These are phyloP conservation scores for Ictalurus punctatus DNA, from an alignment of 2,113 vertebrate genomes.

Conservation along the genomic window DNA sequence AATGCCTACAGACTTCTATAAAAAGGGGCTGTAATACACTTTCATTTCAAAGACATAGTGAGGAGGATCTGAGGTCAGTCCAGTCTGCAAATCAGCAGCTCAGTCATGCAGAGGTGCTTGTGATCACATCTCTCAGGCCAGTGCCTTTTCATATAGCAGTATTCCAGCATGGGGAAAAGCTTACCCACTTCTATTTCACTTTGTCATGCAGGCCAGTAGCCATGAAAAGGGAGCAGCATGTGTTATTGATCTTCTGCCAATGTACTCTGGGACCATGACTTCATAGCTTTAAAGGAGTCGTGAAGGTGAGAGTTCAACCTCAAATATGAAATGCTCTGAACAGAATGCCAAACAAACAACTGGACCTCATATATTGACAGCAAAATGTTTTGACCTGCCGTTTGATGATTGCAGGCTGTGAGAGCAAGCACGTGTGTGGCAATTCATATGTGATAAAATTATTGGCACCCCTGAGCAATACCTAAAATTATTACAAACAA, in stretches of 20 bases:
- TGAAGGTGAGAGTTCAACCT: slow-evolving; percentile 37
- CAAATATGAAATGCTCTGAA: slow-evolving; percentile 30
- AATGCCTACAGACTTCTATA: not conserved
- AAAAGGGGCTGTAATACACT: not conserved
- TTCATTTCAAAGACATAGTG: not conserved
- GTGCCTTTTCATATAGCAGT: slow-evolving; percentile 35
- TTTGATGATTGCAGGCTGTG: slow-evolving; percentile 2
- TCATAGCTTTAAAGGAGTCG: slow-evolving; percentile 39
- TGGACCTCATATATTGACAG: not conserved
- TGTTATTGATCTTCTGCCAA: slow-evolving; percentile 54
- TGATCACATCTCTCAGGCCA: slow-evolving; percentile 44
- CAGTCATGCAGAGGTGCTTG: slow-evolving; percentile 18
- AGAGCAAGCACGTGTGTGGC: not conserved
- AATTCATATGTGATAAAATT: not conserved
- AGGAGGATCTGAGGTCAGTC: slow-evolving; percentile 29
- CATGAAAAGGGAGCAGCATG: slow-evolving; percentile 46
- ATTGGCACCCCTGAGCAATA: not conserved
- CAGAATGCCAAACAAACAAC: slow-evolving; percentile 20
- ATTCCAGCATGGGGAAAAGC: slow-evolving; percentile 47
- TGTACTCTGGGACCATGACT: slow-evolving; percentile 47
- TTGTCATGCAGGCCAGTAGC: slow-evolving; percentile 50
- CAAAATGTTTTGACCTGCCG: not conserved
- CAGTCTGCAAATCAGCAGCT: slow-evolving; percentile 34
- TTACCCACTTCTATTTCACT: slow-evolving; percentile 49
- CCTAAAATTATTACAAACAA: not conserved